These are phyloP conservation scores for Enoplosus armatus DNA, from an alignment of 2,797 vertebrate genomes.

Conservation along the genomic window DNA sequence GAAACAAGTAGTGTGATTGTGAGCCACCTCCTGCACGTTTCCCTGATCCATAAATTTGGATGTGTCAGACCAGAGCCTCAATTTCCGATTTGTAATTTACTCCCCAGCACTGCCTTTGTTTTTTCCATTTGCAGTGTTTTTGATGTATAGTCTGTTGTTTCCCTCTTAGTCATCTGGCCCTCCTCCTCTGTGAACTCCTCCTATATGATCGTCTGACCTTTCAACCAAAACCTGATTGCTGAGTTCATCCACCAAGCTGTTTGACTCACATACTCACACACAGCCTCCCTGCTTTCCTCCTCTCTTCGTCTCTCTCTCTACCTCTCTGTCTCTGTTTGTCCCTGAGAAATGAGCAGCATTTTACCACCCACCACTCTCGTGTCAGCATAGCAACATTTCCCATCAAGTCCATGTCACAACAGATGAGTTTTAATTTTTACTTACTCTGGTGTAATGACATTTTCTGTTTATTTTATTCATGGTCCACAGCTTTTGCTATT, in stretches of 20 bases:
- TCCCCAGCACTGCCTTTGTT: neutral
- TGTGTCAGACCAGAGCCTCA: conserved; percentile 22
- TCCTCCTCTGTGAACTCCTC: conserved; percentile 2
- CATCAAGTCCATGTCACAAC: conserved; percentile 58
- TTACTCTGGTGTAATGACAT: conserved; percentile 67
- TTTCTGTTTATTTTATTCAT: conserved; percentile 71
- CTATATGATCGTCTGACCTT: conserved; percentile 22
- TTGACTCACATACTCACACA: conserved; percentile 9
- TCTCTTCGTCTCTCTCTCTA: neutral
- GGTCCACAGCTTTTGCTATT: conserved; percentile 70
- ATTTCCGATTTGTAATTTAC: conserved; percentile 43
- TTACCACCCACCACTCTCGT: conserved; percentile 46
- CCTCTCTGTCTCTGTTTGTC: conserved; percentile 15
- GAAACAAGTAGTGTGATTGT: conserved; percentile 2
- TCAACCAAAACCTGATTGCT: conserved; percentile 18
- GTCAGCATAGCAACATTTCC: conserved; percentile 61
- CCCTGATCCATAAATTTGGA: conserved; percentile 35
- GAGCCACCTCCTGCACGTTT: conserved; percentile 18
- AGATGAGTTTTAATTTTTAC: conserved; percentile 72
- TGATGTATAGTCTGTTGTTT: conserved; percentile 37
- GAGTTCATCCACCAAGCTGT: conserved; percentile 16
- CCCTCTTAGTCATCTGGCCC: conserved; percentile 26
- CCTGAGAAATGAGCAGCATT: conserved; percentile 38
- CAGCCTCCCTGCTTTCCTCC: neutral
- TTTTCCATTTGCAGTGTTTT: conserved; percentile 32